phyloP scores from a whole-genome alignment of 1,140 invertebrate species.

The Plectrocnemia conspersa region DNA sequence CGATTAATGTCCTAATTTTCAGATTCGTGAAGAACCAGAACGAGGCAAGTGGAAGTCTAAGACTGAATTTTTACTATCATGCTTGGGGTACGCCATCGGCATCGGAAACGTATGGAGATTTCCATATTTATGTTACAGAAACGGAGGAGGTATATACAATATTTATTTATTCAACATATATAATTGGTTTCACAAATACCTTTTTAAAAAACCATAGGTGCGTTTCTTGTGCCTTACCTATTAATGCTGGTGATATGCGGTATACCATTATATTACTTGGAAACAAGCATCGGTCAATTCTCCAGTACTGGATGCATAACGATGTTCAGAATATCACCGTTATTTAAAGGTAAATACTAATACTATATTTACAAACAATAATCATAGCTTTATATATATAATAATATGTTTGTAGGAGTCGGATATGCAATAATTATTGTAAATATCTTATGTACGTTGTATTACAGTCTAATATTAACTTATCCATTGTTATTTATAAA shows the following conservation, averaged over 20 bases:
- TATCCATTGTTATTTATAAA: constrained; percentile 85
- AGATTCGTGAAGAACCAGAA: constrained; percentile 32
- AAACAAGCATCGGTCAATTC: constrained; percentile 82
- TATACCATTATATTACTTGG: constrained; percentile 85
- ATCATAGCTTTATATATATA: constrained; percentile 7
- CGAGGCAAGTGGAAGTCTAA: constrained; percentile 59
- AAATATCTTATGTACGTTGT: constrained; percentile 84
- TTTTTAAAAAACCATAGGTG: constrained; percentile 50
- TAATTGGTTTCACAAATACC: not conserved
- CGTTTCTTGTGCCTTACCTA: constrained; percentile 72
- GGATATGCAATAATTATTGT: constrained; percentile 80
- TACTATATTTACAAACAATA: not conserved
- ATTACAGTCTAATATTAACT: constrained; percentile 90
- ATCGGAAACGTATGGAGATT: constrained; percentile 80
- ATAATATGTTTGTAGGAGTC: constrained; percentile 59
- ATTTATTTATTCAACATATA: not conserved
- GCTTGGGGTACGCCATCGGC: constrained; percentile 71
- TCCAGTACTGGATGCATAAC: constrained; percentile 76
- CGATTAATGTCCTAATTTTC: too few relatives aligned
- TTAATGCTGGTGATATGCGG: constrained; percentile 74
- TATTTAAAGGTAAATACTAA: constrained; percentile 80
- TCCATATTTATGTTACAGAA: constrained; percentile 53
- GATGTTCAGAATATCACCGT: constrained; percentile 65
- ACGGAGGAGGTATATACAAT: constrained; percentile 29
- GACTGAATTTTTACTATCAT: constrained; percentile 69